Evolutionary conservation across 2,888 invertebrate species (phyloP).

Genomic region (Clepsis dumicolana): DNA sequence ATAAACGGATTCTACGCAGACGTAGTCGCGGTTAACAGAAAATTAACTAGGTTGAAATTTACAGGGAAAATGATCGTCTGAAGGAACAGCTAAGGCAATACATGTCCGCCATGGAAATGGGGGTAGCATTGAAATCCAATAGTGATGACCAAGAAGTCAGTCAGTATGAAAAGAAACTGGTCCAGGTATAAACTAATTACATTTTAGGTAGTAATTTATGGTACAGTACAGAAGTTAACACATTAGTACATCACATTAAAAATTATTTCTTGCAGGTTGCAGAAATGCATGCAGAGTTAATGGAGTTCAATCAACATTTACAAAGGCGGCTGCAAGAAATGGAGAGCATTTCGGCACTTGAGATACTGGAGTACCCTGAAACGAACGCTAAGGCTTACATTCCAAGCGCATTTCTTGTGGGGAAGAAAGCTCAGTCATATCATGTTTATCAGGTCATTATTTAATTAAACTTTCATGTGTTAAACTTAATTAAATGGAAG

Average conservation of each 20-base stretch:
- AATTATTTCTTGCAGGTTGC: slow-evolving; percentile 92
- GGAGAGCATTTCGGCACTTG: slow-evolving; percentile 70
- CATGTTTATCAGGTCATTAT: slow-evolving; percentile 93
- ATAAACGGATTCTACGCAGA: too few relatives aligned
- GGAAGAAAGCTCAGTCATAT: slow-evolving; percentile 89
- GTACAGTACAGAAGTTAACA: slow-evolving; percentile 47
- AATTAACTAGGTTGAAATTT: slow-evolving; percentile 47
- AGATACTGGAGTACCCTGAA: slow-evolving; percentile 71
- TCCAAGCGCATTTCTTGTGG: slow-evolving; percentile 92
- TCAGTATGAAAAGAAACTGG: slow-evolving; percentile 94
- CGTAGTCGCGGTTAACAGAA: too few relatives aligned
- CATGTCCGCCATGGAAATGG: slow-evolving; percentile 95
- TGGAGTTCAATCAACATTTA: slow-evolving; percentile 95
- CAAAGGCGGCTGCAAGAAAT: slow-evolving; percentile 88
- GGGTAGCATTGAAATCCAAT: slow-evolving; percentile 90
- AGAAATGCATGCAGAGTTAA: slow-evolving; percentile 97
- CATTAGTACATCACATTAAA: too few relatives aligned
- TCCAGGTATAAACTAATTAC: slow-evolving; percentile 87
- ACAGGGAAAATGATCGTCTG: slow-evolving; percentile 93
- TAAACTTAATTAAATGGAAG: too few relatives aligned
- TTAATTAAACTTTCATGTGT: neutral
- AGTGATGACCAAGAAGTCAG: slow-evolving; percentile 88
- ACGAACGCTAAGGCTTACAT: slow-evolving; percentile 93
- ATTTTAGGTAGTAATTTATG: slow-evolving; percentile 14
- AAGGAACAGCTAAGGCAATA: slow-evolving; percentile 95